Evolutionary conservation across 2,113 vertebrate species (phyloP), one percentile per base, ranked within the genome.

Genomic region (Nannospalax galili): DNA sequence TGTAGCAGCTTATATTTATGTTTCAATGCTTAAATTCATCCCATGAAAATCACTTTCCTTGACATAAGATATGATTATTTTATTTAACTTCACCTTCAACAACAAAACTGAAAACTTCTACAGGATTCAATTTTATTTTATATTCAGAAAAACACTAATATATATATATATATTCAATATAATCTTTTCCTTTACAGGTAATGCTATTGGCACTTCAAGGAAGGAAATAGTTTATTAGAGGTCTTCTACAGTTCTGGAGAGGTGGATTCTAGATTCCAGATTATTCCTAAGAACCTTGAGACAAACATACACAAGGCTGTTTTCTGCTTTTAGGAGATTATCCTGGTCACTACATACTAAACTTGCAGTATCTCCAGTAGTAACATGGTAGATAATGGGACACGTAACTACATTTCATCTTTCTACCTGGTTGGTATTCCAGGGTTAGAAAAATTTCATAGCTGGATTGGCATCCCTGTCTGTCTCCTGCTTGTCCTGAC

Each of bases 401-500:
- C 93, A 40, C 35, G 72, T 37, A 7, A 26, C 35, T 75, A 14
- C 1, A 84, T 96, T 73, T 90, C 94, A 24, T 85, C 88, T 32
- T 90, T 97, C 56, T 96, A 94, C 62, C 77, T 97, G 19, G 45
- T 93, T 85, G 96, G 96, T 19, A 82, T 97, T 91, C 96, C 96
- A 37, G 95, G 93, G 1, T 91, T 98, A 22, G 70, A 97, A 84
- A 32, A 40, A 3, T 74, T 91, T 64, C 96, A 97, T 14, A 32
- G 28, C 56, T 96, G 95, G 94, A 30, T 97, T 4, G 81, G 96
- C 15, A 88, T 97, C 9, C 94, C 73, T 12, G 87, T 97, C 56
- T 97, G 72, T 28, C 7, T 94, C 14, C 20, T 97, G 20, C 94
- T 92, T 78, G 3, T 32, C 14, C 8, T 97, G 30, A 89, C 77